Conservation (phyloP, 2,113 vertebrate species). For the Taxidea taxus region DNA sequence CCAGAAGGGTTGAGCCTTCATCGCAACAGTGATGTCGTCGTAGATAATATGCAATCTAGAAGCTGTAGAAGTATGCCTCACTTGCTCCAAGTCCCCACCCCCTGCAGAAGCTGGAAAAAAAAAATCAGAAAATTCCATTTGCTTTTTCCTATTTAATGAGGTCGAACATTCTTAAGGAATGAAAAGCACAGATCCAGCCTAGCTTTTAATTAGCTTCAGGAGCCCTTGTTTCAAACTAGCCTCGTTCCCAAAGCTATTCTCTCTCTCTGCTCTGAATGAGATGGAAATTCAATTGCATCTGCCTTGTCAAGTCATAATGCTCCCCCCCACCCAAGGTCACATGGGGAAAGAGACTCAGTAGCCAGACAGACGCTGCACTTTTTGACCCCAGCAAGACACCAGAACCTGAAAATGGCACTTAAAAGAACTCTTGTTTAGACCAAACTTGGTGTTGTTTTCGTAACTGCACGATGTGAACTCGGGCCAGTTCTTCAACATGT, state of each 20-base stretch:
- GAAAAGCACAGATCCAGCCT: slow-evolving; percentile 40
- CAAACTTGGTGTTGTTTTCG: not conserved
- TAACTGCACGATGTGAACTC: not conserved
- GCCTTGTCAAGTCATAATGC: slow-evolving; percentile 38
- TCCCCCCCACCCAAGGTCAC: not conserved
- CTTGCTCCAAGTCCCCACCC: not conserved
- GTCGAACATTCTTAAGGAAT: slow-evolving; percentile 66
- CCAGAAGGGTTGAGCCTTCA: not conserved
- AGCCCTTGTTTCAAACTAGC: slow-evolving; percentile 63
- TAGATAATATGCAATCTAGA: not conserved
- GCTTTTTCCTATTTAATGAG: slow-evolving; percentile 73
- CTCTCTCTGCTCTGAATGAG: slow-evolving; percentile 53
- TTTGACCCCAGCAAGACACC: not conserved
- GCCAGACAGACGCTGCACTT: not conserved
- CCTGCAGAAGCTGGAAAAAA: slow-evolving; percentile 23
- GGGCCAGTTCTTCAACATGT: not conserved
- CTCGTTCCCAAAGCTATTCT: slow-evolving; percentile 56
- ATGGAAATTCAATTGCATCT: slow-evolving; percentile 52
- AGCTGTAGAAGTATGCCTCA: not conserved
- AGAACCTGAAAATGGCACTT: not conserved
- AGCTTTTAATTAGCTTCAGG: slow-evolving; percentile 73
- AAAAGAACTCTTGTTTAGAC: not conserved
- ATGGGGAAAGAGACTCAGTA: not conserved
- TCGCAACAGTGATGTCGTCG: fast-evolving
- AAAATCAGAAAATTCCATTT: slow-evolving; percentile 63